Conservation (phyloP, 2,888 invertebrate genomes). For the Sclerodermus sp. region DNA sequence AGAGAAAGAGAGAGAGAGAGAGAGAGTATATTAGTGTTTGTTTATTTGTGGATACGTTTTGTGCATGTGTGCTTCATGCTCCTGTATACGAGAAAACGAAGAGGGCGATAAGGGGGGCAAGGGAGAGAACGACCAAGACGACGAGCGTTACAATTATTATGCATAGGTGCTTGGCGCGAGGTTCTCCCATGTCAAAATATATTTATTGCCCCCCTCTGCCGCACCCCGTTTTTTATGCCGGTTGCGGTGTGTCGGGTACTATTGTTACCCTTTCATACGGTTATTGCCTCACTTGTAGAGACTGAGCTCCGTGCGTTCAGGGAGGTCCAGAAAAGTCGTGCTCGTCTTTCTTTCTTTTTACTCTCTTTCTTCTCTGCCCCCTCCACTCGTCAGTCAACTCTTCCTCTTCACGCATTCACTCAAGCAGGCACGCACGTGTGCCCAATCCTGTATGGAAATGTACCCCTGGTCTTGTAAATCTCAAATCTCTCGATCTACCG, state of each 20-base stretch:
- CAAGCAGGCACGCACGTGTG: slow-evolving; percentile 10
- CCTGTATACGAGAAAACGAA: slow-evolving; percentile 4
- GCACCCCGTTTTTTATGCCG: slow-evolving; percentile 17
- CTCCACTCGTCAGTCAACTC: background rate
- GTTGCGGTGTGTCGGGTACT: slow-evolving; percentile 49
- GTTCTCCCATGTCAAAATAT: slow-evolving; percentile 58
- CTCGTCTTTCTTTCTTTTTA: background rate
- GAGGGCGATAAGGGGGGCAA: background rate
- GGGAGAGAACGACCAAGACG: slow-evolving; percentile 7
- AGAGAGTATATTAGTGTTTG: no score
- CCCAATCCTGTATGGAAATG: background rate
- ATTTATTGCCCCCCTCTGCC: slow-evolving; percentile 49
- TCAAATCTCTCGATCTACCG: no score
- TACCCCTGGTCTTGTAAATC: no score
- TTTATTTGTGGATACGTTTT: no score
- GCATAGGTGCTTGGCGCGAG: slow-evolving; percentile 35
- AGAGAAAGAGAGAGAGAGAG: no score
- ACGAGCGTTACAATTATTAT: slow-evolving; percentile 49
- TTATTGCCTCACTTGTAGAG: slow-evolving; percentile 53
- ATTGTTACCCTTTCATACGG: slow-evolving; percentile 54
- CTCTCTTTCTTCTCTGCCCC: background rate
- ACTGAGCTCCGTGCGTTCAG: slow-evolving; percentile 15
- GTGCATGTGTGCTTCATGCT: no score
- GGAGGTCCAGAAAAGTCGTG: slow-evolving; percentile 1
- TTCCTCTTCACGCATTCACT: slow-evolving; percentile 6